These are phyloP conservation scores for Venustaconcha ellipsiformis DNA, from an alignment of 1,140 invertebrate species.

Conservation along the genomic window DNA sequence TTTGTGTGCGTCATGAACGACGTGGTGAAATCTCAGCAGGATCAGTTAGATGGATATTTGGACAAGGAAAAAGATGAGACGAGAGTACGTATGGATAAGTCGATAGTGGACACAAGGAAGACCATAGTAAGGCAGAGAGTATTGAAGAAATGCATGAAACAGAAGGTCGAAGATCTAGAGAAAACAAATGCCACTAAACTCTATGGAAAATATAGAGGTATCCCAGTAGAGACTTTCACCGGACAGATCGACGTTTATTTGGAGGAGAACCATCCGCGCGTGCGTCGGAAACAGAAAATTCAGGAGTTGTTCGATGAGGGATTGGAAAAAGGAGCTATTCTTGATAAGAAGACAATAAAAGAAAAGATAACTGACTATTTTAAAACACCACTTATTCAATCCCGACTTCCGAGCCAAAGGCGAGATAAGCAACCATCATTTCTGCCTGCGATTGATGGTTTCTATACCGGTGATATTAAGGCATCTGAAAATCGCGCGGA, in stretches of 20 bases:
- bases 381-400: conserved; percentile 18
- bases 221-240: conserved; percentile 18
- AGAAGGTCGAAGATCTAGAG: conserved; percentile 16
- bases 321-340: conserved; percentile 18
- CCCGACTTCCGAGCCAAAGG: conserved; percentile 3
- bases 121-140: conserved; percentile 24
- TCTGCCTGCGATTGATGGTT: conserved; percentile 6
- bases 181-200: conserved; percentile 6
- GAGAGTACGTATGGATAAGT: conserved; percentile 14
- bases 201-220: conserved; percentile 23
- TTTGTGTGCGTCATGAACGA: conserved; percentile 35
- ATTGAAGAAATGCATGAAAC: conserved; percentile 29
- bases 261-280: conserved; percentile 22
- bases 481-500: neutral
- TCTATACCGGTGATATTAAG: conserved; percentile 19
- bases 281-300: conserved; percentile 18
- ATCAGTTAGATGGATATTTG: conserved; percentile 10
- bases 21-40: conserved; percentile 23
- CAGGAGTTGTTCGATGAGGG: conserved; percentile 20
- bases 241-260: conserved; percentile 11
- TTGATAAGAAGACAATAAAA: conserved; percentile 14
- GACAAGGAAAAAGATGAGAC: conserved; percentile 27
- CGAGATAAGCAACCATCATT: neutral
- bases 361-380: conserved; percentile 26
- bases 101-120: conserved; percentile 12